Conservation (phyloP, 2,888 invertebrate genomes). For the Agrypnus murinus region DNA sequence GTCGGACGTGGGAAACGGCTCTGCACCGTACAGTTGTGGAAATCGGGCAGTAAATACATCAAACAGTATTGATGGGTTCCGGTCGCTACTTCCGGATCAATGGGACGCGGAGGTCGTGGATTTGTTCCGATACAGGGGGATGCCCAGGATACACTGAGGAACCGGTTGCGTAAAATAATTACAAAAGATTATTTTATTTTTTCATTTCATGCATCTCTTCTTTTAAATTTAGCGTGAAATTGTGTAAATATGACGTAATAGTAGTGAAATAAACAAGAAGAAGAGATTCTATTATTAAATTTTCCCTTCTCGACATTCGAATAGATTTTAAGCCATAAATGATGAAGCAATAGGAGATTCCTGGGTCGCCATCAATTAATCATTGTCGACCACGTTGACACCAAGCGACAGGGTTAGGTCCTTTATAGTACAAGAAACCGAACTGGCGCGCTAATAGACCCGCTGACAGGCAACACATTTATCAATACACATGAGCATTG, state of each 20-base stretch:
- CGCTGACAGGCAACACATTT: conserved; percentile 61
- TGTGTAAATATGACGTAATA: neutral
- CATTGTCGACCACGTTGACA: conserved; percentile 61
- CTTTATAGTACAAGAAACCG: conserved; percentile 59
- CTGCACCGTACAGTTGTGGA: conserved; percentile 55
- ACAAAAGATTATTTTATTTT: neutral
- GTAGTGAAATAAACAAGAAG: neutral
- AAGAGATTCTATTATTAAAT: conserved; percentile 18
- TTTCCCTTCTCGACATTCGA: conserved; percentile 36
- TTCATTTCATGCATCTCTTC: too few relatives aligned
- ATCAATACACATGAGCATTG: conserved; percentile 57
- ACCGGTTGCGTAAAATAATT: conserved; percentile 15
- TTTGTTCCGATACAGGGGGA: conserved; percentile 33
- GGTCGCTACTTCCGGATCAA: conserved; percentile 65
- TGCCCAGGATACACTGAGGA: conserved; percentile 3
- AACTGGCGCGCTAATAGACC: conserved; percentile 61
- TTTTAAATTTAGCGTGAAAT: neutral
- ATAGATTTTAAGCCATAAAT: conserved; percentile 52
- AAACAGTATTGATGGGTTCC: conserved; percentile 68
- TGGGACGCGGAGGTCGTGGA: conserved; percentile 51
- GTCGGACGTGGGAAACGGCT: conserved; percentile 46
- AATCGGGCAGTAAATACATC: conserved; percentile 66
- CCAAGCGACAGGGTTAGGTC: conserved; percentile 59
- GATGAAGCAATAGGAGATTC: conserved; percentile 63
- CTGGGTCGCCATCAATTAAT: conserved; percentile 64